Evolutionary conservation across 2,888 invertebrate genomes (phyloP), one percentile per base, ranked within the genome.

Genomic region (Priocnemis perturbator): DNA sequence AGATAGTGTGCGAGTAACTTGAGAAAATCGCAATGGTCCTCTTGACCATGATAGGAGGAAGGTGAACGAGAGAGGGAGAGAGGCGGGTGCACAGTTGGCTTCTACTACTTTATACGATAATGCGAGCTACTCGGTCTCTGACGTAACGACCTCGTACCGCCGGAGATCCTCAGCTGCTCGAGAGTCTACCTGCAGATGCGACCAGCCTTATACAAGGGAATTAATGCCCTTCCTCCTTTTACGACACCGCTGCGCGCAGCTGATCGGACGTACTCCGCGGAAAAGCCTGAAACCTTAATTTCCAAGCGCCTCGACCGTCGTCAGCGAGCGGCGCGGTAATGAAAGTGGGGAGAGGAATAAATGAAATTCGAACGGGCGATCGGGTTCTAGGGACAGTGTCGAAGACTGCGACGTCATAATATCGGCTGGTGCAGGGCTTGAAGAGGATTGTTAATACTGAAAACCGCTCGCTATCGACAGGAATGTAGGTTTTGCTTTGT

Each of bases 21-120:
- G 37, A 37, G 14, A 37, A 37, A 37, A 37, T 26, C 26, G 26
- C 26, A 26, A 3, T 37, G 37, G 7, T 11, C 11, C 7, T 11
- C 37, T 37, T 37, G 37, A 37, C 37, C 37, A 37, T 26, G 20
- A 64, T 26, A 58, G n/a, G 44, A 52, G n/a, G 50, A 67, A 21
- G 23, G 56, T 23, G 56, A 56, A 23, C 11, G 56, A 56, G 56
- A 56, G 56, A 56, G 37, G 20, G 17, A 26, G 37, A 57, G 37
- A 15, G 15, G 17, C 23, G 21, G 17, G 11, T 48, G 44, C 19
- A 19, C 52, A 63, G 62, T 67, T 67, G 63, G 67, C 62, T 65
- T 45, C 44, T 60, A 65, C 74, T 71, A 75, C 72, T 76, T 82
- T 79, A 77, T 80, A 79, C 71, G 79, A 81, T 81, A 82, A 82